Percentiles rank a stretch among this genome's conserved stretches.
These are phyloP conservation scores for Cerastoderma edule DNA, from an alignment of 2,888 invertebrate genomes.

Conservation along the genomic window DNA sequence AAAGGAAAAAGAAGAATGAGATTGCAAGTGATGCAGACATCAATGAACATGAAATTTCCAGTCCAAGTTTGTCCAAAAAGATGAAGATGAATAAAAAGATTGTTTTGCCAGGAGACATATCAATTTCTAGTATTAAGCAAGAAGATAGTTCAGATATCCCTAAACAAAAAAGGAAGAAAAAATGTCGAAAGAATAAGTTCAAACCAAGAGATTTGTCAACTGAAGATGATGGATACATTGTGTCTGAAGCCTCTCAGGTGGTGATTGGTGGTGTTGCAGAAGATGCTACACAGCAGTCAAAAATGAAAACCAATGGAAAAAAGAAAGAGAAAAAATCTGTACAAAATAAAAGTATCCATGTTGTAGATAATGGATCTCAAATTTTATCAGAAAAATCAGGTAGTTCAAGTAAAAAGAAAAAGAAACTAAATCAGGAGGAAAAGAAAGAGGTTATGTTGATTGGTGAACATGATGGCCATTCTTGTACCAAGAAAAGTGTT, in stretches of 20 bases:
- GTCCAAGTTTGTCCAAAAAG: no score
- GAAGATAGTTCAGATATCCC: background rate
- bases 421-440: no score
- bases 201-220: constrained; percentile 11
- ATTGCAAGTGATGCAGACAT: no score
- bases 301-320: background rate
- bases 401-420: constrained; percentile 19
- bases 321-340: background rate
- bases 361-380: background rate
- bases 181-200: constrained; percentile 11
- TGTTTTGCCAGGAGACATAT: no score
- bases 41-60: no score
- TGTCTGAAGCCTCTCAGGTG: background rate
- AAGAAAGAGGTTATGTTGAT: no score
- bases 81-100: no score
- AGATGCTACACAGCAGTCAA: background rate
- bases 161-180: constrained; percentile 9
- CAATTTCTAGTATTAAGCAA: no score
- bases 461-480: no score
- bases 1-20: no score
- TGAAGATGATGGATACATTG: background rate
- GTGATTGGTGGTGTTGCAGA: background rate
- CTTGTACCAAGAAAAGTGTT: no score
- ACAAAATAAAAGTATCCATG: background rate
- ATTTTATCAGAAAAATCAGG: background rate